Conservation (phyloP, 2,113 vertebrate species). For the Alethe castanea region DNA sequence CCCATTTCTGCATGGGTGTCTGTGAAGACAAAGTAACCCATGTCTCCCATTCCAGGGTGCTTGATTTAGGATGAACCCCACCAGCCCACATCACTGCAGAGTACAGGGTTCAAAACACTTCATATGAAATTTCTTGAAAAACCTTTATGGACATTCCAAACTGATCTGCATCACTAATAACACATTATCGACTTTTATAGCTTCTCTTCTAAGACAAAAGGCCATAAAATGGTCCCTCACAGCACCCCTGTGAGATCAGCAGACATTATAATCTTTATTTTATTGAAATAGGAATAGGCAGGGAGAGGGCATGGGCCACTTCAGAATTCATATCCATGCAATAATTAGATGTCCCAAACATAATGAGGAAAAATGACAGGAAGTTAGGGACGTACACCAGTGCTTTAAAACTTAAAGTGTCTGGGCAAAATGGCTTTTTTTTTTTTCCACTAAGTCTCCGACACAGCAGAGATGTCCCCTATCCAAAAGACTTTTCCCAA, state of each 20-base stretch:
- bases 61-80: not conserved
- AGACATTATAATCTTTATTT: not conserved
- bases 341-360: not conserved
- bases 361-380: not conserved
- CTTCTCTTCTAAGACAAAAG: not conserved
- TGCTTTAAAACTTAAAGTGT: not conserved
- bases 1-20: not conserved
- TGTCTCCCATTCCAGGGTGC: not conserved
- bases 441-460: not conserved
- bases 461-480: not conserved
- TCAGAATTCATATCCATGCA: not conserved
- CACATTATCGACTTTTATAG: not conserved
- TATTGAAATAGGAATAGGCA: not conserved
- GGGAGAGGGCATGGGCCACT: not conserved
- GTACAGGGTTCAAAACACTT: not conserved
- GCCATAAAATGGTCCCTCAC: not conserved
- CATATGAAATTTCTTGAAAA: not conserved
- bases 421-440: not conserved
- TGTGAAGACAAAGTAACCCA: not conserved
- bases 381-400: not conserved
- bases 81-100: fast-evolving
- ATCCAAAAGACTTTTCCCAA: not conserved
- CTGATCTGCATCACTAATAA: not conserved
- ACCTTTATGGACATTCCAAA: not conserved
- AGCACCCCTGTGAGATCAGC: not conserved